A percentile compares a stretch with the other conserved stretches of the same genome.
phyloP scores from a whole-genome alignment of 2,888 invertebrate genomes.

The Cerastis rubricosa region DNA sequence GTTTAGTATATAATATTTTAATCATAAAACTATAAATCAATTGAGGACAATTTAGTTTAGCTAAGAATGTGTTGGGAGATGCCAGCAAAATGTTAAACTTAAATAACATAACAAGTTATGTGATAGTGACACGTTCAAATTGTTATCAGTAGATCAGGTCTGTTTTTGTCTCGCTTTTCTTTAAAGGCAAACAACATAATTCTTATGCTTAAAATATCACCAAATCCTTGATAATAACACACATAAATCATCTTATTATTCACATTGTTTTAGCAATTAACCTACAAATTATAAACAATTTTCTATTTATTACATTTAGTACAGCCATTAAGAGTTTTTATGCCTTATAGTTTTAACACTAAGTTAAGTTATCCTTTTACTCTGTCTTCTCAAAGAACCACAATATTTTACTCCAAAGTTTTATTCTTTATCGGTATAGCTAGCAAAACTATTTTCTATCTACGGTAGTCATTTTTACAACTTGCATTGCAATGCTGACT shows the following conservation, averaged over 20 bases:
- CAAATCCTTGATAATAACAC: slow-evolving; percentile 17
- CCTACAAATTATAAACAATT: slow-evolving; percentile 25
- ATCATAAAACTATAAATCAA: background rate
- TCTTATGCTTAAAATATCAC: slow-evolving; percentile 10
- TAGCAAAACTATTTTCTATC: slow-evolving; percentile 32
- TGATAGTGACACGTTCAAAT: slow-evolving; percentile 1
- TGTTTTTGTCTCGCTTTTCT: background rate
- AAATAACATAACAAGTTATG: slow-evolving; percentile 7
- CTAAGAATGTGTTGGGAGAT: background rate
- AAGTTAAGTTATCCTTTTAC: too few species aligned
- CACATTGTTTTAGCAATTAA: slow-evolving; percentile 31
- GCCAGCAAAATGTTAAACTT: background rate
- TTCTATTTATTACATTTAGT: too few species aligned
- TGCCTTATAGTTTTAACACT: too few species aligned
- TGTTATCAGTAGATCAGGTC: background rate
- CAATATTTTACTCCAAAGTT: slow-evolving; percentile 13
- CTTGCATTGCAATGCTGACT: slow-evolving; percentile 45
- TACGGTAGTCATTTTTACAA: slow-evolving; percentile 34
- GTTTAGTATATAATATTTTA: background rate
- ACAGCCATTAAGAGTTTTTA: too few species aligned
- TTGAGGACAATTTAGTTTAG: background rate
- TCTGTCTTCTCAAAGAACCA: too few species aligned
- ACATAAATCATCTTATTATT: slow-evolving; percentile 21
- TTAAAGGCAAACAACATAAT: background rate
- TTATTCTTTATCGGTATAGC: slow-evolving; percentile 13